Evolutionary conservation across 2,113 vertebrate genomes (phyloP).

Genomic region (Hydropotes inermis): DNA sequence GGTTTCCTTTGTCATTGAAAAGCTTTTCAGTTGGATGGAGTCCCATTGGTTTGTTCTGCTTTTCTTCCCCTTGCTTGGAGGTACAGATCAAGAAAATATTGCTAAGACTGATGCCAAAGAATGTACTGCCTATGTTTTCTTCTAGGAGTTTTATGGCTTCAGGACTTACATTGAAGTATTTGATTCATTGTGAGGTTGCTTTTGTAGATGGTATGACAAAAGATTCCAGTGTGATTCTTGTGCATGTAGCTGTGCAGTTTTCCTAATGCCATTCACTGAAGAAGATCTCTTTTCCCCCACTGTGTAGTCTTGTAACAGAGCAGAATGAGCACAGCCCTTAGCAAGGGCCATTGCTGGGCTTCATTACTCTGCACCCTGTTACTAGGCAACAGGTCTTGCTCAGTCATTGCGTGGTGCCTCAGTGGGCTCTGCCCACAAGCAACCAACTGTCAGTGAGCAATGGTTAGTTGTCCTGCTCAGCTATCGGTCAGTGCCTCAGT

Average conservation of each 20-base stretch:
- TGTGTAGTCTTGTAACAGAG: not conserved
- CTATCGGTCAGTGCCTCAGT: not conserved
- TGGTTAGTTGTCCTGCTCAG: not conserved
- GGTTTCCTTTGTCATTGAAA: not conserved
- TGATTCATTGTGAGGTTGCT: not conserved
- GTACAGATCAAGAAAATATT: not conserved
- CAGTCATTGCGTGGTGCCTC: not conserved
- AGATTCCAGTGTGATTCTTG: not conserved
- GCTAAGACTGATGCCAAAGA: not conserved
- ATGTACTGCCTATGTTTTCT: not conserved
- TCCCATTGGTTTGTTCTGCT: not conserved
- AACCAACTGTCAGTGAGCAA: not conserved
- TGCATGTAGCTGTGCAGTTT: not conserved
- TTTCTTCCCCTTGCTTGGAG: not conserved
- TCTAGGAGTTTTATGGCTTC: not conserved
- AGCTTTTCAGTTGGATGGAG: not conserved
- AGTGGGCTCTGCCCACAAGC: not conserved
- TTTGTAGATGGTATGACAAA: not conserved
- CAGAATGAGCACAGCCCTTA: not conserved
- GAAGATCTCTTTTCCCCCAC: not conserved
- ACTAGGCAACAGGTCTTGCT: not conserved
- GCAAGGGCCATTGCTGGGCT: not conserved
- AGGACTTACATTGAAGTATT: not conserved
- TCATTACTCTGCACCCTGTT: not conserved
- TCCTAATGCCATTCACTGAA: not conserved